A percentile compares a stretch with the other conserved stretches of the same genome.
These are phyloP conservation scores for Herminia tarsipennalis DNA, from an alignment of 2,888 invertebrate genomes.

Conservation along the genomic window DNA sequence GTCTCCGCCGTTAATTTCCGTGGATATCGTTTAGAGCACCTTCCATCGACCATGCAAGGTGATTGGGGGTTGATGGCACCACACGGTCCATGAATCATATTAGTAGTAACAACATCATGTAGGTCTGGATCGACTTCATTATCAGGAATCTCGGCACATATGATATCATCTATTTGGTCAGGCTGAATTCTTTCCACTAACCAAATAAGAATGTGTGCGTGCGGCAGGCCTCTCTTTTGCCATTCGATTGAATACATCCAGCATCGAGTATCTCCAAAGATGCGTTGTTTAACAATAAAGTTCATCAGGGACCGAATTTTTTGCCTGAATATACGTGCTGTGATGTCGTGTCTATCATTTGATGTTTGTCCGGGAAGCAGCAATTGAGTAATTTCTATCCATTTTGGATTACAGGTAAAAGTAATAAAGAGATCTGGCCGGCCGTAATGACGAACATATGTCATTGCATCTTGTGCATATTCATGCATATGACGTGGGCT, in stretches of 20 bases:
- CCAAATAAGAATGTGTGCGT: too few species aligned
- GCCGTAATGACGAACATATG: conserved; percentile 46
- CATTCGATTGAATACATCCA: conserved; percentile 34
- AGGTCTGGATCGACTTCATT: conserved; percentile 25
- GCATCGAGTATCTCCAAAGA: conserved; percentile 38
- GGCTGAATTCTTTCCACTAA: too few species aligned
- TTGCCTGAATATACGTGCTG: conserved; percentile 33
- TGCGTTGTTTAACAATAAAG: conserved; percentile 24
- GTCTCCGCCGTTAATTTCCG: conserved; percentile 46
- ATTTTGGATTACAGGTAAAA: conserved; percentile 42
- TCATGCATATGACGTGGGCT: conserved; percentile 32
- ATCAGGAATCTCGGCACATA: too few species aligned
- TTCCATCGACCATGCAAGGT: conserved; percentile 36
- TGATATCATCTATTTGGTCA: too few species aligned
- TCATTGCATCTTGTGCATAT: too few species aligned
- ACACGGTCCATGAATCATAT: conserved; percentile 37
- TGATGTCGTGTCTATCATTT: conserved; percentile 45
- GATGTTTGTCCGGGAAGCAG: conserved; percentile 28
- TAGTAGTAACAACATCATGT: conserved; percentile 28
- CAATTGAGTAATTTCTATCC: conserved; percentile 34
- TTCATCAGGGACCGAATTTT: conserved; percentile 32
- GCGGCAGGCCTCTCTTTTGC: conserved; percentile 32
- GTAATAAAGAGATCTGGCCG: too few species aligned
- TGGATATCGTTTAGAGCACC: conserved; percentile 57
- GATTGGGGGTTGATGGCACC: conserved; percentile 30